Conservation (phyloP, 2,797 vertebrate genomes). For the Ptychadena robeensis region DNA sequence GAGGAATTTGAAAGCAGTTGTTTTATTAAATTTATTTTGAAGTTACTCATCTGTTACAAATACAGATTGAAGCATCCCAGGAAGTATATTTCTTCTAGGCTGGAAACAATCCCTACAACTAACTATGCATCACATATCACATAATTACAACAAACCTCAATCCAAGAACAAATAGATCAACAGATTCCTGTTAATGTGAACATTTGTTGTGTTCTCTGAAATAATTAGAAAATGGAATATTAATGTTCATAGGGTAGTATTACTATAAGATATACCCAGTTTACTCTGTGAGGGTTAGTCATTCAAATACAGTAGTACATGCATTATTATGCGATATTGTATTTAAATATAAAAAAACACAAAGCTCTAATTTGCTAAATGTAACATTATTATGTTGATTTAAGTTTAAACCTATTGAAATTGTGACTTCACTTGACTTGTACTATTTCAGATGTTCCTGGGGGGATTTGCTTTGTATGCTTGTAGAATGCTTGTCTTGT, state of each 20-base stretch:
- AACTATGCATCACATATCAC: constrained; percentile 36
- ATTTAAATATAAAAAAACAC: not conserved
- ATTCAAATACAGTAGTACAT: not conserved
- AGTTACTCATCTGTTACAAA: constrained; percentile 35
- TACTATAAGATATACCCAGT: not conserved
- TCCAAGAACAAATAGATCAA: constrained; percentile 40
- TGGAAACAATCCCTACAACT: constrained; percentile 53
- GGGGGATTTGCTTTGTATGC: constrained; percentile 14
- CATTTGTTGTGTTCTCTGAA: constrained; percentile 30
- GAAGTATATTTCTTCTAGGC: constrained; percentile 53
- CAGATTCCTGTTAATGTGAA: constrained; percentile 47
- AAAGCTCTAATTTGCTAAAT: not conserved
- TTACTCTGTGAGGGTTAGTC: not conserved
- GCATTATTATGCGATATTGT: not conserved
- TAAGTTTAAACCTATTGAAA: not conserved
- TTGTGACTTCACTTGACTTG: not conserved
- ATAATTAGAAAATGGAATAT: not conserved
- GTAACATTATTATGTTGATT: not conserved
- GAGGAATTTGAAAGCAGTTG: constrained; percentile 35
- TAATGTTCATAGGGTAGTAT: too few species aligned
- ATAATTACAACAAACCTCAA: constrained; percentile 51
- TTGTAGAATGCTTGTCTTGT: constrained; percentile 36
- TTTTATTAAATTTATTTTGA: constrained; percentile 48
- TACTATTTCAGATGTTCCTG: not conserved
- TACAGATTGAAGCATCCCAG: constrained; percentile 54